Conservation (phyloP, 2,888 invertebrate genomes). For the Teleogryllus oceanicus region DNA sequence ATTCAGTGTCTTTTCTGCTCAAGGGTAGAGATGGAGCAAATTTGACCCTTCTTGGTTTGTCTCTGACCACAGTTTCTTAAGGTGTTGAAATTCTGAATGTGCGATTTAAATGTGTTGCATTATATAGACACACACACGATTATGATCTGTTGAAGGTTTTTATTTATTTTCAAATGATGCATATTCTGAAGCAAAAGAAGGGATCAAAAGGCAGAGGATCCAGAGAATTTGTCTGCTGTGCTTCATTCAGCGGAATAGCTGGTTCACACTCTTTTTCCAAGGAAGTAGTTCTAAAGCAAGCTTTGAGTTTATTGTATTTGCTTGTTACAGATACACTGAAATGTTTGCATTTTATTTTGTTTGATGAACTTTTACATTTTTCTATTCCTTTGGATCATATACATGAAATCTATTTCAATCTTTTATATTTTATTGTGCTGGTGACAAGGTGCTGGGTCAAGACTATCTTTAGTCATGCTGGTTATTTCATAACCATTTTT, state of each 20-base stretch:
- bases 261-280: neutral
- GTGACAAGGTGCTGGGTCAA: neutral
- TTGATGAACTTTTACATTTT: neutral
- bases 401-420: neutral
- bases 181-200: neutral
- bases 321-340: neutral
- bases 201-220: neutral
- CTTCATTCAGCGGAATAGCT: neutral
- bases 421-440: conserved; percentile 18
- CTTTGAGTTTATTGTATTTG: conserved; percentile 18
- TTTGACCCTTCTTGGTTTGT: neutral
- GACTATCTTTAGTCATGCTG: neutral
- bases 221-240: neutral
- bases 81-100: neutral
- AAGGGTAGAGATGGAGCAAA: neutral
- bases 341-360: conserved; percentile 11
- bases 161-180: neutral
- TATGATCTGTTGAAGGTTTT: neutral
- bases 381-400: neutral
- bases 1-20: neutral
- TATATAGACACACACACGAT: neutral
- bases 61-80: neutral
- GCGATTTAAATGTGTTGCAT: neutral
- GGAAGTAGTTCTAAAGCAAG: neutral
- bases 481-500: neutral